Conservation (phyloP, 2,113 vertebrate genomes). For the Gambusia affinis region DNA sequence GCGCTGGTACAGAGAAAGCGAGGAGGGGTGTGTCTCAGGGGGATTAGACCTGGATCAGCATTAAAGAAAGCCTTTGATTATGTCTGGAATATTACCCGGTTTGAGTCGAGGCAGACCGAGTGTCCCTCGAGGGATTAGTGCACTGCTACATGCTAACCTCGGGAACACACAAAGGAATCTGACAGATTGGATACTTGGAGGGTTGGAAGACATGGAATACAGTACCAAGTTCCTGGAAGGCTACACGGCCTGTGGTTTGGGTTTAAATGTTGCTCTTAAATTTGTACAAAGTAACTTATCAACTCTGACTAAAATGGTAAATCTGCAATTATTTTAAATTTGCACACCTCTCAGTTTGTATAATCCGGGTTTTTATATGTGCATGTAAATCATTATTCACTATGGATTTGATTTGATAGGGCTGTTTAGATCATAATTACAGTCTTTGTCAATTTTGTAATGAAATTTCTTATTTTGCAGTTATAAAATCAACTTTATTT, state of each 20-base stretch:
- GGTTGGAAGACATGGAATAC: constrained; percentile 1
- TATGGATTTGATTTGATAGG: not conserved
- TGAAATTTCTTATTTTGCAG: not conserved
- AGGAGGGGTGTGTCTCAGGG: not conserved
- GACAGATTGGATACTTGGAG: constrained; percentile 39
- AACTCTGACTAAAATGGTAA: not conserved
- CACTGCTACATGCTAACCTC: constrained; percentile 58
- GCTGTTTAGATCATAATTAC: not conserved
- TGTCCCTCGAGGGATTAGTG: constrained; percentile 62
- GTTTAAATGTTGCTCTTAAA: not conserved
- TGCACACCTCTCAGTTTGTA: not conserved
- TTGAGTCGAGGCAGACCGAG: constrained; percentile 53
- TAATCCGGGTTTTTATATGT: not conserved
- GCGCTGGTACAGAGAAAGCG: not conserved
- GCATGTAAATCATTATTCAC: not conserved
- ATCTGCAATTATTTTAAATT: not conserved
- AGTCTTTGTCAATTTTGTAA: no score
- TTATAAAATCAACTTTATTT: not conserved
- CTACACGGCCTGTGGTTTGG: no score
- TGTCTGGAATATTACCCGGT: constrained; percentile 62
- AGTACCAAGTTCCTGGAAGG: not conserved
- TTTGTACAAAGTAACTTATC: not conserved
- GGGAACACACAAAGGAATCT: constrained; percentile 50
- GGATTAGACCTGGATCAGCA: constrained; percentile 52
- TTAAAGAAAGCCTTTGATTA: constrained; percentile 74